Conservation (phyloP, 2,113 vertebrate genomes). For the Parus major region DNA sequence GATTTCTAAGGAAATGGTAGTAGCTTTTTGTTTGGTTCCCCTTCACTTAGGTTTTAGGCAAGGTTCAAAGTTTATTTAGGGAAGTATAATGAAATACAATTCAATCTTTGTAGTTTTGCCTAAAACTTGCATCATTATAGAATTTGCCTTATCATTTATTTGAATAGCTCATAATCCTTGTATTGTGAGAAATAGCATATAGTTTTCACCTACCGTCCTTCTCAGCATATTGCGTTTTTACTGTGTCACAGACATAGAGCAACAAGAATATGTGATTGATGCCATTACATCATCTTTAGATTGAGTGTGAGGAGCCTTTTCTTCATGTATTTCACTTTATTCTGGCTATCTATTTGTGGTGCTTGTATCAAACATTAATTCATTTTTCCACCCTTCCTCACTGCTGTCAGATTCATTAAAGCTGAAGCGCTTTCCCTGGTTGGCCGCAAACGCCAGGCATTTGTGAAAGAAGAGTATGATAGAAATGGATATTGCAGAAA, state of each 20-base stretch:
- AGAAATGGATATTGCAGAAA: neutral
- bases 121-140: neutral
- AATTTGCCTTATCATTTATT: neutral
- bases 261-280: neutral
- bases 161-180: neutral
- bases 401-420: neutral
- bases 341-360: neutral
- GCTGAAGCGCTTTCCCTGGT: fast-evolving
- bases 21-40: fast-evolving
- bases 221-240: neutral
- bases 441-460: neutral
- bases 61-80: neutral
- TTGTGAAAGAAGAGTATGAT: neutral
- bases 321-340: neutral
- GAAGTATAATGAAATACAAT: neutral
- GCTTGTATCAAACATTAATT: neutral
- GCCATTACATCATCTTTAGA: neutral
- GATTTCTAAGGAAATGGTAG: neutral
- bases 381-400: neutral
- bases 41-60: neutral
- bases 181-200: neutral
- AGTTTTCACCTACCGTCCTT: neutral
- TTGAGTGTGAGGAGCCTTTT: neutral
- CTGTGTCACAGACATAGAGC: neutral
- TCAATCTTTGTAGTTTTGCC: neutral